Percentiles rank a stretch among this genome's conserved stretches.
phyloP scores from a whole-genome alignment of 2,113 vertebrate genomes.

The Numida meleagris region DNA sequence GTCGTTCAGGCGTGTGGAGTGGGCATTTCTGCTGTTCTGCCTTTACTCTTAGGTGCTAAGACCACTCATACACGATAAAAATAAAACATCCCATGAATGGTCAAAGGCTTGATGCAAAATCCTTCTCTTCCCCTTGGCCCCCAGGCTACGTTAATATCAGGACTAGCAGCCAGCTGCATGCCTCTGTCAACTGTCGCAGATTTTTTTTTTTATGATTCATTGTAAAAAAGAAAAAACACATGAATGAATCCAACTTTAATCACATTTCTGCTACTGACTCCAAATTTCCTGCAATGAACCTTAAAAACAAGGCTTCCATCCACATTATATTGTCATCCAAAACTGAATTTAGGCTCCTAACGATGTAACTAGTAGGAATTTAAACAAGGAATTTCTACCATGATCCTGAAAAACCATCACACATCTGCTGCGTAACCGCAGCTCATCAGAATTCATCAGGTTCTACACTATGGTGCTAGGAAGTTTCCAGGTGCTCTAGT shows the following conservation, averaged over 20 bases:
- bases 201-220: slow-evolving; percentile 16
- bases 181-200: slow-evolving; percentile 24
- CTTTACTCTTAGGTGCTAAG: neutral
- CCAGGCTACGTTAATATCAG: neutral
- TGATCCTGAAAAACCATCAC: neutral
- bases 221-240: slow-evolving; percentile 5
- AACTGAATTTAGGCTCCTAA: neutral
- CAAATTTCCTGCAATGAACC: neutral
- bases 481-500: neutral
- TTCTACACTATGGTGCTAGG: neutral
- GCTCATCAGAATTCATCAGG: neutral
- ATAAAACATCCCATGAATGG: neutral
- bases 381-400: neutral
- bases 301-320: neutral
- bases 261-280: neutral
- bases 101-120: neutral
- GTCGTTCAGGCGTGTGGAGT: neutral
- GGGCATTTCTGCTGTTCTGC: neutral
- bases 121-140: neutral
- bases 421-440: neutral
- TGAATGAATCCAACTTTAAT: slow-evolving; percentile 38
- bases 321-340: neutral
- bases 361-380: neutral
- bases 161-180: neutral
- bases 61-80: neutral